A percentile compares a stretch with the other conserved stretches of the same genome.
Evolutionary conservation across 2,113 vertebrate genomes (phyloP).

Genomic region (Notarius lentiginosus): DNA sequence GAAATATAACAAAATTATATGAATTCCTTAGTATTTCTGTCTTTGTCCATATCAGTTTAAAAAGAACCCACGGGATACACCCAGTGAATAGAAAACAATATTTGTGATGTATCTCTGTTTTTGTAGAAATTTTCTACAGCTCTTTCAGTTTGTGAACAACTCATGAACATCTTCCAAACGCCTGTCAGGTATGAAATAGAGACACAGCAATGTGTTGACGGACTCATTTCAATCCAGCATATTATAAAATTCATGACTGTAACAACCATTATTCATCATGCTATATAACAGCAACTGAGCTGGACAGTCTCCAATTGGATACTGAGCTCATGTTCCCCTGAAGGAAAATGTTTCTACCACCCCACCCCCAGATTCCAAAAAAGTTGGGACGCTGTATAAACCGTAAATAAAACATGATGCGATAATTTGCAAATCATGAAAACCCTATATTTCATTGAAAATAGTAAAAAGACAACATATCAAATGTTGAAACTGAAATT

Average conservation of each 20-base stretch:
- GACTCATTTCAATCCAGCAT: slow-evolving; percentile 1
- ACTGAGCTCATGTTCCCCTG: background rate
- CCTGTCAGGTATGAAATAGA: slow-evolving; percentile 10
- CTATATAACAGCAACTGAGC: background rate
- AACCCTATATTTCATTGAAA: too few species aligned
- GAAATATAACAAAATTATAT: background rate
- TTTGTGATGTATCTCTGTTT: background rate
- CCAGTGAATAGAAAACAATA: background rate
- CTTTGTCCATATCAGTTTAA: background rate
- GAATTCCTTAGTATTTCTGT: background rate
- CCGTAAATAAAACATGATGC: too few species aligned
- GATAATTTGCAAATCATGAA: too few species aligned
- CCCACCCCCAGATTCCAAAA: too few species aligned
- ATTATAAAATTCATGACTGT: background rate
- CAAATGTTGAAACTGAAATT: too few species aligned
- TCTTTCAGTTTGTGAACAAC: background rate
- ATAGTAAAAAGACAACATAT: too few species aligned
- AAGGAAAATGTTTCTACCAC: too few species aligned
- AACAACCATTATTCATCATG: background rate
- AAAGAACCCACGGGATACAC: background rate
- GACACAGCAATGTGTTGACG: background rate
- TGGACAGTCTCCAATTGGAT: background rate
- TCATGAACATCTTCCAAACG: background rate
- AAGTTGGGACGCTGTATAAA: too few species aligned
- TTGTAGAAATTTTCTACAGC: background rate